These are phyloP conservation scores for Lepeophtheirus nordmannii DNA, from an alignment of 2,888 invertebrate species.

Conservation along the genomic window DNA sequence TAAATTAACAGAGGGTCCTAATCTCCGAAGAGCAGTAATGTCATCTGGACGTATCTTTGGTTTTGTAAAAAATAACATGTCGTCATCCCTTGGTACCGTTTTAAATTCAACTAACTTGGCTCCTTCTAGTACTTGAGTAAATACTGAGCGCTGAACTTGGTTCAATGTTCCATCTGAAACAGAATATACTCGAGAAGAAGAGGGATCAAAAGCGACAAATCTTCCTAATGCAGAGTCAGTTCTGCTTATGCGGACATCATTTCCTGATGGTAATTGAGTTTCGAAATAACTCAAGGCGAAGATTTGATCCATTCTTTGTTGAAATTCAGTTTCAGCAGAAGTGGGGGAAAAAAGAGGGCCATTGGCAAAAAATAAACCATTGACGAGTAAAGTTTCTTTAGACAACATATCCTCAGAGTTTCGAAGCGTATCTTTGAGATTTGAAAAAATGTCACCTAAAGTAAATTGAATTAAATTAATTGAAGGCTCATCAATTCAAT, in stretches of 20 bases:
- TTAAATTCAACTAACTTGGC: constrained; percentile 70
- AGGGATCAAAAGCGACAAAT: constrained; percentile 25
- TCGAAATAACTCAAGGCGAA: not conserved
- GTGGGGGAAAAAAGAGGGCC: constrained; percentile 1
- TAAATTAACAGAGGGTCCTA: constrained; percentile 18
- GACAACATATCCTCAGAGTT: not conserved
- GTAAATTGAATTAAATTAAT: not conserved
- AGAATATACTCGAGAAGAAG: not conserved
- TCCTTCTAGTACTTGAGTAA: constrained; percentile 78
- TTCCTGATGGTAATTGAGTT: not conserved
- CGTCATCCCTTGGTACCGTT: constrained; percentile 3
- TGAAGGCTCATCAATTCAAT: not conserved
- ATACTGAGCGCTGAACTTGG: constrained; percentile 74
- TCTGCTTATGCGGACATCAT: not conserved
- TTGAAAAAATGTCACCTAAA: not conserved
- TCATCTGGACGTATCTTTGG: constrained; percentile 4
- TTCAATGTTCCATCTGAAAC: constrained; percentile 60
- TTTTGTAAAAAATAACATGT: constrained; percentile 17
- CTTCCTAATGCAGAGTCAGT: constrained; percentile 21
- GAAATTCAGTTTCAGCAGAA: not conserved
- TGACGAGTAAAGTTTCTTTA: not conserved
- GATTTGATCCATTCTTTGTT: not conserved
- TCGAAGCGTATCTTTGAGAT: not conserved
- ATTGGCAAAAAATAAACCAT: not conserved
- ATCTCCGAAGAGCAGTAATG: constrained; percentile 9